These are phyloP conservation scores for Shinisaurus crocodilurus DNA, from an alignment of 2,113 vertebrate genomes.

Conservation along the genomic window DNA sequence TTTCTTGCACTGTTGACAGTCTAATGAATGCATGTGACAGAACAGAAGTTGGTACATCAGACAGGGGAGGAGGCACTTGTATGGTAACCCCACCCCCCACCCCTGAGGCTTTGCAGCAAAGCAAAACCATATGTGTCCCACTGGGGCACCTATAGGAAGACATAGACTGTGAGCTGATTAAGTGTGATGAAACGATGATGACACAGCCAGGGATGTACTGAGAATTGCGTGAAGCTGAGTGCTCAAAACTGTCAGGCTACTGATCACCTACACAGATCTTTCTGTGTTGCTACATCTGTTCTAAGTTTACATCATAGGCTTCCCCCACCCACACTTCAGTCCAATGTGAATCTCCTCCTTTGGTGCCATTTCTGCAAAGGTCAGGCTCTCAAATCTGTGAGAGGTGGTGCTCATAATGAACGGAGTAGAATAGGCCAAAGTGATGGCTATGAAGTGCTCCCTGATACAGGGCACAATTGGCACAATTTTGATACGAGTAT, in stretches of 20 bases:
- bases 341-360: background rate
- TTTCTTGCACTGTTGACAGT: background rate
- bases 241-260: slow-evolving; percentile 3
- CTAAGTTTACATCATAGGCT: background rate
- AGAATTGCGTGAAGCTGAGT: background rate
- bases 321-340: background rate
- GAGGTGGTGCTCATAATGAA: background rate
- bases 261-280: slow-evolving; percentile 22
- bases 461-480: background rate
- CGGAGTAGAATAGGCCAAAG: background rate
- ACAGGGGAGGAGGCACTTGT: background rate
- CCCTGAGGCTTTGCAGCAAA: background rate
- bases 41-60: background rate
- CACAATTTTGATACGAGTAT: background rate
- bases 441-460: background rate
- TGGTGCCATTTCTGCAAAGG: background rate
- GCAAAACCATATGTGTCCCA: slow-evolving; percentile 17
- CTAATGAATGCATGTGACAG: background rate
- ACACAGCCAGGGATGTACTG: background rate
- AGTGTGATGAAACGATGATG: slow-evolving; percentile 29
- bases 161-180: slow-evolving; percentile 26
- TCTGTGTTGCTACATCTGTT: slow-evolving; percentile 20
- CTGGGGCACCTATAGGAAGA: background rate
- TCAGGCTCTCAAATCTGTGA: background rate
- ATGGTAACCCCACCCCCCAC: background rate